phyloP scores from a whole-genome alignment of 2,113 vertebrate genomes.

The Zonotrichia leucophrys region DNA sequence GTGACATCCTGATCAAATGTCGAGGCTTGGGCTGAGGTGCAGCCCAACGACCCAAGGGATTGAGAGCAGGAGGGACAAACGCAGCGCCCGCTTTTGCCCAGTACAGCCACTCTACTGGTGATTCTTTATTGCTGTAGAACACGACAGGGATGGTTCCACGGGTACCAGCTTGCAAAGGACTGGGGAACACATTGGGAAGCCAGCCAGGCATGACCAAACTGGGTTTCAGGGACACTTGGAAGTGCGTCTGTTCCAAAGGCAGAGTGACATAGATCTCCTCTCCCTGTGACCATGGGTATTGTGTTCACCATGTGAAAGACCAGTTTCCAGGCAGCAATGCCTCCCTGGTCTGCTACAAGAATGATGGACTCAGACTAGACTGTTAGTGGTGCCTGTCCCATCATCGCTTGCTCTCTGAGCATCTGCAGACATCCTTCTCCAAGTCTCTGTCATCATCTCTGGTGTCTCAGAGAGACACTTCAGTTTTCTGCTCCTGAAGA shows the following conservation, averaged over 20 bases:
- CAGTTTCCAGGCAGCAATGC: neutral
- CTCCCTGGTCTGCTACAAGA: constrained; percentile 2
- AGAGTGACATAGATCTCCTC: neutral
- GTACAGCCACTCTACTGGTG: too few species aligned
- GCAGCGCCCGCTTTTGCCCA: too few species aligned
- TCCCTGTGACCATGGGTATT: neutral
- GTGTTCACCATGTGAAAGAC: neutral
- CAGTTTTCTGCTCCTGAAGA: neutral
- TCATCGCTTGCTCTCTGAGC: neutral
- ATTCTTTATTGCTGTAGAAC: constrained; percentile 74
- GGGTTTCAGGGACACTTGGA: neutral
- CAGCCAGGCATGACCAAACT: neutral
- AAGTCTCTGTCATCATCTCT: neutral
- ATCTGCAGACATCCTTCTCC: neutral
- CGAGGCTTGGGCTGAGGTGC: too few species aligned
- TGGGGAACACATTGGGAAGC: neutral
- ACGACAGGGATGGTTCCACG: constrained; percentile 41
- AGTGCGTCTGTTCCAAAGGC: neutral
- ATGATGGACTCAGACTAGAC: neutral
- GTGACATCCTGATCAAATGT: too few species aligned
- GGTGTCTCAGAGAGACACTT: neutral
- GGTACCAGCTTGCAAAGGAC: constrained; percentile 41
- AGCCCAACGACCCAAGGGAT: too few species aligned
- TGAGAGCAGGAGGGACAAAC: too few species aligned
- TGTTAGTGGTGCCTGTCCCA: neutral